Base-by-base conservation (phyloP, 1,140 invertebrate genomes). In the Magallana ariakensis region DNA sequence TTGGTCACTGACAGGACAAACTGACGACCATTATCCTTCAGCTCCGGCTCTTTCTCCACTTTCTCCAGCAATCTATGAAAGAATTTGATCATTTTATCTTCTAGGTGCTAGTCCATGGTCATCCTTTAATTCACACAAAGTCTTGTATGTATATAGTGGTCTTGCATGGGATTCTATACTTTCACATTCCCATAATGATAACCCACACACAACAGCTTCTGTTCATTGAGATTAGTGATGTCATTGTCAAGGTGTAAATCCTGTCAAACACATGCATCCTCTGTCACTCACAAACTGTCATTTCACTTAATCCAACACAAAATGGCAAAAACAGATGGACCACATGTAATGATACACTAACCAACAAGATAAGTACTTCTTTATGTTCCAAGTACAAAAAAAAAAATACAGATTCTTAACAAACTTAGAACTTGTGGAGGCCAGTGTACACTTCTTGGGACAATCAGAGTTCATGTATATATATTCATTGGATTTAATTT, bases 1-100 rank as follows among this genome's bases (percentile, higher is more conserved):
- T 97, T 95, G 0, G 98, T 98, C 5, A 99, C 97, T 0, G 98
- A 99, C 82, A 96, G 97, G 86, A 99, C 98, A 92, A 99, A 99
- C 10, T 97, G 97, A 0, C 97, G 97, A 3, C 98, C 98, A 85
- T 97, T 97, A 89, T 98, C 97, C 90, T 97, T 97, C 97, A 98
- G 98, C 0, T 96, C 96, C 58, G 97, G 97, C 94, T 97, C 97
- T 93, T 97, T 96, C 91, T 98, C 97, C 0, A 98, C 97, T 92
- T 97, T 96, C 92, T 98, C 97, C 94, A 98, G 95, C 75, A 98
- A 95, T 91, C 97, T 99, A 92, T 83, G 94, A 89, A 93, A 92
- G 86, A 94, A 93, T 91, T 92, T 91, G 87, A 92, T 90, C 66
- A 90, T 85, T 89, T 26, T 87, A 55, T 62, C n/a, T 19, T 26